Conservation (phyloP, 2,888 invertebrate species). For the Sclerodermus sp. region DNA sequence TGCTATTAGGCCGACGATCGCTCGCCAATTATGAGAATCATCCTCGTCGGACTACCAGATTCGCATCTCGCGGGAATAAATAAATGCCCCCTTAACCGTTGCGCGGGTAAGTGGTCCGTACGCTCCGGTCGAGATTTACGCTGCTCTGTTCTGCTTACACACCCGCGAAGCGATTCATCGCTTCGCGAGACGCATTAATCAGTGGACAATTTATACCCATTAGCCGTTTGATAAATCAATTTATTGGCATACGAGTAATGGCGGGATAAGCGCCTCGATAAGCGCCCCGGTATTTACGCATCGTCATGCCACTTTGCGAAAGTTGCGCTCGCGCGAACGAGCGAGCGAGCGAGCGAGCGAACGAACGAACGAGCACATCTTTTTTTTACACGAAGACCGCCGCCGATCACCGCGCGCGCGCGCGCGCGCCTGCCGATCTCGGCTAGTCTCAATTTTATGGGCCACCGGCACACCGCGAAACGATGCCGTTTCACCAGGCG, state of each 20-base stretch:
- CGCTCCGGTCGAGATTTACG: conserved; percentile 15
- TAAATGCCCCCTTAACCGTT: conserved; percentile 21
- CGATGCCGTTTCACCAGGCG: no score
- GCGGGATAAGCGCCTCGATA: no score
- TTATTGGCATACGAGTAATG: conserved; percentile 18
- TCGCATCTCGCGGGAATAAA: conserved; percentile 30
- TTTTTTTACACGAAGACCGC: no score
- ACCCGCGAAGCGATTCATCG: conserved; percentile 2
- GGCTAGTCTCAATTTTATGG: no score
- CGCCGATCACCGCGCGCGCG: no score
- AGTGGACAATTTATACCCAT: conserved; percentile 38
- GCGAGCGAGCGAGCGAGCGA: no score
- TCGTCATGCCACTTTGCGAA: no score
- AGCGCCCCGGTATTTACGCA: no score
- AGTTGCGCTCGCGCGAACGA: no score
- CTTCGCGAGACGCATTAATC: conserved; percentile 33
- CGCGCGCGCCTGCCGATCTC: no score
- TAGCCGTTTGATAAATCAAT: conserved; percentile 44
- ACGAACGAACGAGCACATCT: no score
- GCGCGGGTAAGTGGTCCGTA: conserved; percentile 19
- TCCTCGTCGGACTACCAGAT: conserved; percentile 29
- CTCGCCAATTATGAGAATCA: conserved; percentile 40
- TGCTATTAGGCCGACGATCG: conserved; percentile 24
- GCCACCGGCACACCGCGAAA: no score
- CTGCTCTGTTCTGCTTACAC: conserved; percentile 19